These are phyloP conservation scores for Micromesistius poutassou DNA, from an alignment of 2,797 vertebrate genomes.

Conservation along the genomic window DNA sequence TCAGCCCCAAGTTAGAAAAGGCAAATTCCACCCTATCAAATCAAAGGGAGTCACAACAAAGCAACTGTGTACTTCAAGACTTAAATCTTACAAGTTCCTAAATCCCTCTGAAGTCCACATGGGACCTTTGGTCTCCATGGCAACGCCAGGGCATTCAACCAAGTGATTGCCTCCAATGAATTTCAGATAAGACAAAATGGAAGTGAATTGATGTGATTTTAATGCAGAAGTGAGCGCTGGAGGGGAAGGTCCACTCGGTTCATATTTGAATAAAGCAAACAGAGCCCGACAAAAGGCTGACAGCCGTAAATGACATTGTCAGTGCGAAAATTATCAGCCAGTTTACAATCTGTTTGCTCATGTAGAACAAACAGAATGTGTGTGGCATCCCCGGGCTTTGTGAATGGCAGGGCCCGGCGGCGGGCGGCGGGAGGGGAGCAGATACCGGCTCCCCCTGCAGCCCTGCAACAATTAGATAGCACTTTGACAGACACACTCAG, in stretches of 20 bases:
- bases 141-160: conserved; percentile 98
- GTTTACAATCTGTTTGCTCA: conserved; percentile 99
- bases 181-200: conserved; percentile 99
- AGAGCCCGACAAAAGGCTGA: conserved; percentile 99
- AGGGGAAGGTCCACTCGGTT: conserved; percentile 99
- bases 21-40: conserved; percentile 75
- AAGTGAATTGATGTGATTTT: conserved; percentile 99
- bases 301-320: conserved; percentile 99
- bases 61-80: conserved; percentile 93
- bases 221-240: conserved; percentile 98
- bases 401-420: conserved; percentile 92
- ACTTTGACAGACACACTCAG: conserved; percentile 93
- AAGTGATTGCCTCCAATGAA: conserved; percentile 99
- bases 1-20: conserved; percentile 73
- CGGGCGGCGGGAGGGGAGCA: conserved; percentile 83
- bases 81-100: conserved; percentile 99
- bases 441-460: conserved; percentile 90
- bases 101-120: conserved; percentile 96
- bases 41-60: conserved; percentile 85
- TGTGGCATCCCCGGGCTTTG: conserved; percentile 98
- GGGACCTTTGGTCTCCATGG: conserved; percentile 99
- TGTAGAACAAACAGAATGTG: conserved; percentile 99
- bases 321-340: conserved; percentile 99
- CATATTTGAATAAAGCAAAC: conserved; percentile 99
- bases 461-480: conserved; percentile 93